Conservation (phyloP, 2,797 vertebrate genomes). For the Sebastolobus alascanus region DNA sequence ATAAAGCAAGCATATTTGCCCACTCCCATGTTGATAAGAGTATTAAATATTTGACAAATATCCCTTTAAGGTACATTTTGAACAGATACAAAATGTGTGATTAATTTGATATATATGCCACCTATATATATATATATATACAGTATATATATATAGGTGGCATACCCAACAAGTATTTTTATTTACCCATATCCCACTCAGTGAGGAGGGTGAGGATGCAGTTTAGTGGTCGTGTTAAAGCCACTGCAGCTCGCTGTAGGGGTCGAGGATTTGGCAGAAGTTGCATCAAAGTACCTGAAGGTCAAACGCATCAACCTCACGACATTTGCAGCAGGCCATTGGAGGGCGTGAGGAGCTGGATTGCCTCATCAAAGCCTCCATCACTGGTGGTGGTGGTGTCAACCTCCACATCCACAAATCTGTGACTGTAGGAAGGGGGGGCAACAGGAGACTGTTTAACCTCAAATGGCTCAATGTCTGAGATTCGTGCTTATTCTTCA, state of each 20-base stretch:
- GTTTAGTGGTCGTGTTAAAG: not conserved
- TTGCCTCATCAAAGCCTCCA: constrained; percentile 44
- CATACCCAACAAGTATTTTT: not conserved
- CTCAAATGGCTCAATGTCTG: not conserved
- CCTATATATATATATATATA: too few species aligned
- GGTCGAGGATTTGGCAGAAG: constrained; percentile 38
- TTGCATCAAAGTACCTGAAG: constrained; percentile 46
- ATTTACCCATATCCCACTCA: not conserved
- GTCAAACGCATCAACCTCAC: constrained; percentile 38
- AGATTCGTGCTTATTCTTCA: not conserved
- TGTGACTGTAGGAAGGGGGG: not conserved
- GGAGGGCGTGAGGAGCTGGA: constrained; percentile 18
- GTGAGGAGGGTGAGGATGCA: not conserved
- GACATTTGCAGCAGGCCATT: constrained; percentile 46
- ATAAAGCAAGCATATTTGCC: too few species aligned
- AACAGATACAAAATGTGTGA: too few species aligned
- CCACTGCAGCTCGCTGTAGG: constrained; percentile 12
- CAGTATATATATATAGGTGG: too few species aligned
- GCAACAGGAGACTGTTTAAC: not conserved
- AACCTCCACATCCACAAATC: constrained; percentile 22
- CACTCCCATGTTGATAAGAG: too few species aligned
- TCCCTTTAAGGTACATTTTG: too few species aligned
- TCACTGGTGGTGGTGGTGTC: constrained; percentile 8
- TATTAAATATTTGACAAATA: too few species aligned
- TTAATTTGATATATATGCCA: too few species aligned